phyloP scores from a whole-genome alignment of 2,797 vertebrate genomes.

The Pitangus sulphuratus region DNA sequence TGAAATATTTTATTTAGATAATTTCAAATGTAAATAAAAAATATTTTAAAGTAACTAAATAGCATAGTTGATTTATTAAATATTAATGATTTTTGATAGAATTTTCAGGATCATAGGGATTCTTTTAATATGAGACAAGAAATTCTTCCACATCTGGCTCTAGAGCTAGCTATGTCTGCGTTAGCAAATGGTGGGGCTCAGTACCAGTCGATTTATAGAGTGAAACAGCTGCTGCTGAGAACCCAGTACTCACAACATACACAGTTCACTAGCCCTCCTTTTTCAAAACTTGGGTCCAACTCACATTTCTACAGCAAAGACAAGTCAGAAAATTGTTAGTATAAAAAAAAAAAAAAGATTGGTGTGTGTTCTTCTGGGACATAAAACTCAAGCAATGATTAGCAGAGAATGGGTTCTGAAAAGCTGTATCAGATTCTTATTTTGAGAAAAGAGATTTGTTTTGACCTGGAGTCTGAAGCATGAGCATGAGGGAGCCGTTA shows the following conservation, averaged over 20 bases:
- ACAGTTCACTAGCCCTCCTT: neutral
- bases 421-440: neutral
- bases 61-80: neutral
- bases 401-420: neutral
- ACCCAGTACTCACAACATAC: fast-evolving
- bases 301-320: neutral
- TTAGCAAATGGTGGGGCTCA: neutral
- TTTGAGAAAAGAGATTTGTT: neutral
- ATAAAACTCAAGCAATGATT: neutral
- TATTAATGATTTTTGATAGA: neutral
- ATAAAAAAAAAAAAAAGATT: neutral
- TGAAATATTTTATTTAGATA: neutral
- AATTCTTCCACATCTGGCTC: neutral
- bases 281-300: neutral
- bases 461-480: neutral
- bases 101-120: neutral
- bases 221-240: neutral
- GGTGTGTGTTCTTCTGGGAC: neutral
- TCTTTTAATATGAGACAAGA: neutral
- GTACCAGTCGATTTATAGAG: fast-evolving
- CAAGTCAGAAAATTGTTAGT: neutral
- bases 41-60: neutral
- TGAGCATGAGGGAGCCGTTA: neutral
- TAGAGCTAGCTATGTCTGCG: neutral
- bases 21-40: neutral